Conservation (phyloP, 2,113 vertebrate species). For the Alethe castanea region DNA sequence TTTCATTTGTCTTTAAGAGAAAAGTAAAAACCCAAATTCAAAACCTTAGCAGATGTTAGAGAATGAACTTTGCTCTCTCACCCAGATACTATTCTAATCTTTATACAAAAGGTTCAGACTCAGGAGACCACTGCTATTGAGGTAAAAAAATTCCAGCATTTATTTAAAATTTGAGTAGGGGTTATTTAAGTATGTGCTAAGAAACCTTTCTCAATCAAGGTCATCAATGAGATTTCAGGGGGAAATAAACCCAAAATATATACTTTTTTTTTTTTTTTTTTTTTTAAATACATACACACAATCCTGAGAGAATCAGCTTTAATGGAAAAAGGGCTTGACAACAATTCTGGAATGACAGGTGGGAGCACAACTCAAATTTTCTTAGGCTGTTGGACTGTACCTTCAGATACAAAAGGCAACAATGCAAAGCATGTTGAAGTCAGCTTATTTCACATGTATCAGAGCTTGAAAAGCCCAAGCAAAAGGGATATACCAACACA, state of each 20-base stretch:
- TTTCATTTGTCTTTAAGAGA: neutral
- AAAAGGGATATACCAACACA: neutral
- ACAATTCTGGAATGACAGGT: neutral
- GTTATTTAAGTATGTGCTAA: neutral
- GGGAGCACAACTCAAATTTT: neutral
- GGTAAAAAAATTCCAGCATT: neutral
- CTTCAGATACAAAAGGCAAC: neutral
- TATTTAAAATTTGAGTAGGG: neutral
- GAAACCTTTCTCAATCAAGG: neutral
- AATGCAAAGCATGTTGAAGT: neutral
- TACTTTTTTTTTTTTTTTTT: too few species aligned
- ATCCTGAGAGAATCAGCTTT: neutral
- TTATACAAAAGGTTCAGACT: neutral
- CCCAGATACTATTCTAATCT: neutral
- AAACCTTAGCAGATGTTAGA: neutral
- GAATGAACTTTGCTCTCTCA: neutral
- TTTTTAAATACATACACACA: neutral
- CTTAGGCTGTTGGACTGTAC: neutral
- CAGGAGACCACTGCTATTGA: neutral
- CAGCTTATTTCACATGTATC: neutral
- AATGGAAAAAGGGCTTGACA: neutral
- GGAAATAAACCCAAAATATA: neutral
- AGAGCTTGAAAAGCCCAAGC: neutral
- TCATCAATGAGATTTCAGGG: neutral
- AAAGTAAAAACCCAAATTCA: neutral